Base-by-base conservation (phyloP, 1,140 invertebrate species). In the Drosophila lacteicornis region DNA sequence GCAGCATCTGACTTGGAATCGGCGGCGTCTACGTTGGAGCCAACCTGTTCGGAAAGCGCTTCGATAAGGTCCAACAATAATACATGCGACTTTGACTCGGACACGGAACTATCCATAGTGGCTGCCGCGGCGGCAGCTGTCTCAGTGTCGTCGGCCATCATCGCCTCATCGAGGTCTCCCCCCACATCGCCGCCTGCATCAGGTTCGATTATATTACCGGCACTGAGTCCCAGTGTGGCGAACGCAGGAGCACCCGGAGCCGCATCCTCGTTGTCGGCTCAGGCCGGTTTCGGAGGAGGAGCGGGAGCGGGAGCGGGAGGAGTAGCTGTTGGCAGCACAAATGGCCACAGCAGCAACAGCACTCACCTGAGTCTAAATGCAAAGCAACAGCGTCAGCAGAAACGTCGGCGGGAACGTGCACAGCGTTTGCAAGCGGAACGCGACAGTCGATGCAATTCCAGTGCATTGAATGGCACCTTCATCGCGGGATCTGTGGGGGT, bases 371-470 rank as follows among this genome's bases (percentile, higher is more conserved):
- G 75, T 60, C 56, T 92, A 3, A 92, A 92, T 73, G 84, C 88
- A 7, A 92, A 97, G 94, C 96, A 96, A 92, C 96, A 96, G 75
- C 95, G 94, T 92, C 96, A 97, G 94, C 95, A 97, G 93, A 97
- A 97, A 92, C 95, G 96, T 92, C 95, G 97, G 91, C 95, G 96
- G 93, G 96, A 97, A 94, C 95, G 97, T 92, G 96, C 96, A 82
- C 96, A 96, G 94, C 96, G 96, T 93, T 96, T 97, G 95, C 95
- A 96, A 94, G 96, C 96, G 92, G 95, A 96, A 94, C 95, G 96
- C 93, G 91, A 92, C 76, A 91, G 74, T 60, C 91, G 91, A 36
- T 83, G 83, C 49, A 80, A 77, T 53, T 75, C 79, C 46, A 80
- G 38, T 65, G 68, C 79, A 38, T 51, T 88, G 30, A 84, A 65